Evolutionary conservation across 2,888 invertebrate species (phyloP).

Genomic region (Tipula confusa): DNA sequence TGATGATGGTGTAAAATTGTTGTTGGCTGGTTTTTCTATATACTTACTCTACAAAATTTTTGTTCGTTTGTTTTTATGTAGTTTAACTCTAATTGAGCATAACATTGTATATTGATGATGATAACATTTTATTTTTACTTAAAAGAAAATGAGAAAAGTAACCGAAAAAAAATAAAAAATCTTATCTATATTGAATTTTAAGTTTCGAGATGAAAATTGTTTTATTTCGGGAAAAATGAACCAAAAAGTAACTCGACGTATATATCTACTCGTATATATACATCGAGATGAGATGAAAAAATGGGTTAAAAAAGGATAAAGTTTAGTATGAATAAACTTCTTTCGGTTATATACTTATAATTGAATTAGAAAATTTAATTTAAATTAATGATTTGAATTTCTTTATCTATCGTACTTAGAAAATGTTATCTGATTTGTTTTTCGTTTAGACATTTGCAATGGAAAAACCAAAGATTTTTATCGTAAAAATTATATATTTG

Average conservation of each 20-base stretch:
- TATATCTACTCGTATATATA: background rate
- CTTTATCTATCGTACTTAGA: background rate
- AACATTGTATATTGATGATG: constrained; percentile 25
- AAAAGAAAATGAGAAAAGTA: background rate
- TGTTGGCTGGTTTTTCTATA: background rate
- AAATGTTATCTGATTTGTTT: no score
- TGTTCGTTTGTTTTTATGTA: background rate
- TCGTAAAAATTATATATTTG: no score
- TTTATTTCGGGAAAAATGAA: background rate
- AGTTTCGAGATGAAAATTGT: constrained; percentile 4
- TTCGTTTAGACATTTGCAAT: no score
- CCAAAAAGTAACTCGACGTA: background rate
- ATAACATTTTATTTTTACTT: background rate
- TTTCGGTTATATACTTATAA: background rate
- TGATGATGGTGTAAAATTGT: background rate
- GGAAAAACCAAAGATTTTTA: no score
- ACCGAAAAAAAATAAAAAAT: background rate
- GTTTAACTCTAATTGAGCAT: constrained; percentile 25
- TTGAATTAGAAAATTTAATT: constrained; percentile 25
- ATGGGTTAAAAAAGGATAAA: background rate
- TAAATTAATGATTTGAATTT: constrained; percentile 16
- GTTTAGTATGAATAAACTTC: background rate
- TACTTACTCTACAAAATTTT: background rate
- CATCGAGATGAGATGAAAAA: background rate
- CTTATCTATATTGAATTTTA: constrained; percentile 25